Base-by-base conservation (phyloP, 64 coral and sea anemone species). In the Dendronephthya gigantea region DNA sequence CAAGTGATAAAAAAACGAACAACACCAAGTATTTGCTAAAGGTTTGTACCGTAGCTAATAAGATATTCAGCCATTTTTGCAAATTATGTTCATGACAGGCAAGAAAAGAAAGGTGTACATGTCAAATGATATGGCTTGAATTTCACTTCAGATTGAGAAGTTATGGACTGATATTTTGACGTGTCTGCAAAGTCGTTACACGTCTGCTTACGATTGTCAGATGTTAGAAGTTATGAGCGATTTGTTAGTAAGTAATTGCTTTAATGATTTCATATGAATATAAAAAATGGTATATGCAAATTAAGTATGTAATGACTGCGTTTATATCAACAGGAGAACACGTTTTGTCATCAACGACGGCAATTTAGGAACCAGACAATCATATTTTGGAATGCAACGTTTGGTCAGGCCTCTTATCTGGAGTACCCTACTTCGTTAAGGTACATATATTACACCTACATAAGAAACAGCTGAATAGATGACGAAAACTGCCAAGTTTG, bases 81-180 rank as follows among this genome's bases (percentile, higher is more conserved):
- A 45, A 45, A 4, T 45, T 6, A 45, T 45, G 41, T 45, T 45
- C 41, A 45, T 45, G 41, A 6, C 11, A 4, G 11, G 4, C 11
- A 45, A 45, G 11, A 45, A 45, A 45, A 45, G 11, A 11, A 45
- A 45, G 11, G 41, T 45, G 41, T 45, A 45, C 41, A 6, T 45
- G 41, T 11, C 41, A 45, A 11, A 45, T 6, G 4, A 45, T 45
- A 45, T 45, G 41, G n/a, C 41, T 6, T 45, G 41, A 45, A 6
- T 6, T 45, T 45, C 41, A 45, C 41, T 79, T 5, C 25, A 79
- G 72, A 79, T 79, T 79, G 72, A 79, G 30, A 79, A 79, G 72
- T 35, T 79, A 79, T 79, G 72, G 72, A 79, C 72, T 28, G 72
- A 79, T 79, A 79, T 79, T 15, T 79, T 79, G 72, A 79, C 22